Evolutionary conservation across 2,888 invertebrate species (phyloP).

Genomic region (Drosophila conformis): DNA sequence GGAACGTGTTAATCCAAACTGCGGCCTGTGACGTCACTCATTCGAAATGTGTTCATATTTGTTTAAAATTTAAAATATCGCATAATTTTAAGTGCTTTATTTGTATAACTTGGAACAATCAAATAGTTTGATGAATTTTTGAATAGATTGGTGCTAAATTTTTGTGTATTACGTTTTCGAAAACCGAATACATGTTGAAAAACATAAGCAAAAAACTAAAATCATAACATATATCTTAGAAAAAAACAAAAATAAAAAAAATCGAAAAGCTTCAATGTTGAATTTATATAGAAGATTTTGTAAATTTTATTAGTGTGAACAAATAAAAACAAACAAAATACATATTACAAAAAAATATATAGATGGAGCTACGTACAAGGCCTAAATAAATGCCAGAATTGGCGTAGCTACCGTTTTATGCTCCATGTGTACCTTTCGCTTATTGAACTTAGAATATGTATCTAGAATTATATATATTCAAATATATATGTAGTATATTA

Average conservation of each 20-base stretch:
- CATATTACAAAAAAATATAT: constrained; percentile 30
- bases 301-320: constrained; percentile 72
- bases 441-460: constrained; percentile 71
- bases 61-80: constrained; percentile 45
- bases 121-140: constrained; percentile 82
- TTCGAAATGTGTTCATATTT: constrained; percentile 72
- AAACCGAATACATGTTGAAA: constrained; percentile 49
- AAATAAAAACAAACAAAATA: constrained; percentile 31
- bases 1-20: constrained; percentile 29
- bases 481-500: not conserved
- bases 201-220: constrained; percentile 39
- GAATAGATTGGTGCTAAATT: constrained; percentile 83
- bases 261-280: constrained; percentile 72
- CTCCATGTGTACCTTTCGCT: constrained; percentile 82
- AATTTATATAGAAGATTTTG: constrained; percentile 79
- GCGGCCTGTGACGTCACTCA: constrained; percentile 34
- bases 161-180: constrained; percentile 69
- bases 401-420: constrained; percentile 68
- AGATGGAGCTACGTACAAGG: constrained; percentile 39
- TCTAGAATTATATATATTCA: constrained; percentile 43
- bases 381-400: constrained; percentile 28
- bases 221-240: constrained; percentile 32
- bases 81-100: constrained; percentile 74
- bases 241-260: constrained; percentile 38
- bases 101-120: constrained; percentile 82